Conservation (phyloP, 2,888 invertebrate genomes). For the Mesochorus sp. region DNA sequence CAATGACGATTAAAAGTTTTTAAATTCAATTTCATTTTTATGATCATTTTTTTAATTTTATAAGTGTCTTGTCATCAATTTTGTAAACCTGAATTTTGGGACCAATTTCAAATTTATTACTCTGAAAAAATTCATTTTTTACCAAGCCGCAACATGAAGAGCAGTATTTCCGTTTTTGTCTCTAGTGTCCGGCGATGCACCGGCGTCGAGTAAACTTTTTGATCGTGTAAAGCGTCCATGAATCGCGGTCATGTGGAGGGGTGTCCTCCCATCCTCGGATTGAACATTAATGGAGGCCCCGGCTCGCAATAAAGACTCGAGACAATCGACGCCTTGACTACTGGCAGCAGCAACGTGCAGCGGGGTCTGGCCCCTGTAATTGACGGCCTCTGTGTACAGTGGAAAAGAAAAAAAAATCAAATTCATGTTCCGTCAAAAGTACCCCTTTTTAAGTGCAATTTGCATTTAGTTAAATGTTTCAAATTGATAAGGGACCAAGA, state of each 20-base stretch:
- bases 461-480: no score
- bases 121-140: constrained; percentile 70
- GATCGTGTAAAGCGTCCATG: constrained; percentile 86
- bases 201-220: constrained; percentile 85
- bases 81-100: background rate
- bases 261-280: constrained; percentile 85
- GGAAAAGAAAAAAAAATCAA: background rate
- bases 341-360: constrained; percentile 86
- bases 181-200: constrained; percentile 83
- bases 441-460: no score
- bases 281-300: constrained; percentile 84
- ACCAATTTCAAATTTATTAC: background rate
- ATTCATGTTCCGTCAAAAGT: background rate
- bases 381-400: constrained; percentile 80
- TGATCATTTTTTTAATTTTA: background rate
- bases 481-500: no score
- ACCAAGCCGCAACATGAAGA: constrained; percentile 86
- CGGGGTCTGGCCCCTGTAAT: constrained; percentile 85
- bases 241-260: constrained; percentile 87
- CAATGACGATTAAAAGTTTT: background rate
- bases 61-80: background rate
- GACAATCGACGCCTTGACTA: constrained; percentile 85
- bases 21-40: no score
- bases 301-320: constrained; percentile 84
- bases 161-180: constrained; percentile 86